phyloP scores from a whole-genome alignment of 2,888 invertebrate genomes.

The Chaitophorus viminalis region DNA sequence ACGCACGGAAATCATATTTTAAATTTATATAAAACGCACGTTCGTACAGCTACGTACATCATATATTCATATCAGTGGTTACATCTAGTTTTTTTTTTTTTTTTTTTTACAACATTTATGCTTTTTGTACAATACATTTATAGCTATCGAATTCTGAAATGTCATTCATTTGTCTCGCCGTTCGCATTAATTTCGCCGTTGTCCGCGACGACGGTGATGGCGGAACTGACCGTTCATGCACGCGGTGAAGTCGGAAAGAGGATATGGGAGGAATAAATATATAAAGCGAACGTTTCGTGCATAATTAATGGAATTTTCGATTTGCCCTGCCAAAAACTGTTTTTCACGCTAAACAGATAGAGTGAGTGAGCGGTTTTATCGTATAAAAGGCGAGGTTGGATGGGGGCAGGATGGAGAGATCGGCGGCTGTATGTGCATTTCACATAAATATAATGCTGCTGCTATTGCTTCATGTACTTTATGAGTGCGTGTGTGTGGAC shows the following conservation, averaged over 20 bases:
- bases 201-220: background rate
- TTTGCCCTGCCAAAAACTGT: constrained; percentile 31
- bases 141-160: constrained; percentile 34
- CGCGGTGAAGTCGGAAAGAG: too few species aligned
- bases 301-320: constrained; percentile 55
- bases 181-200: constrained; percentile 34
- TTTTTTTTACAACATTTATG: constrained; percentile 21
- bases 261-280: background rate
- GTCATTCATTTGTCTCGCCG: constrained; percentile 48
- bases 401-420: background rate
- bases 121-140: background rate
- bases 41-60: background rate
- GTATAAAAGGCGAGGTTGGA: background rate
- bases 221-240: constrained; percentile 20
- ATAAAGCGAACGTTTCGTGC: constrained; percentile 42
- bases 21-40: background rate
- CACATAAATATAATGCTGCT: constrained; percentile 22
- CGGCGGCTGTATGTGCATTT: constrained; percentile 28
- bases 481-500: background rate
- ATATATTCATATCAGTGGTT: background rate
- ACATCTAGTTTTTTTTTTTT: constrained; percentile 9
- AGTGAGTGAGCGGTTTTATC: too few species aligned
- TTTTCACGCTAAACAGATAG: constrained; percentile 9
- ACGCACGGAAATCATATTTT: constrained; percentile 23
- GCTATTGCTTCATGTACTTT: background rate